These are phyloP conservation scores for Phyllostomus discolor DNA, from an alignment of 2,113 vertebrate genomes.

Conservation along the genomic window DNA sequence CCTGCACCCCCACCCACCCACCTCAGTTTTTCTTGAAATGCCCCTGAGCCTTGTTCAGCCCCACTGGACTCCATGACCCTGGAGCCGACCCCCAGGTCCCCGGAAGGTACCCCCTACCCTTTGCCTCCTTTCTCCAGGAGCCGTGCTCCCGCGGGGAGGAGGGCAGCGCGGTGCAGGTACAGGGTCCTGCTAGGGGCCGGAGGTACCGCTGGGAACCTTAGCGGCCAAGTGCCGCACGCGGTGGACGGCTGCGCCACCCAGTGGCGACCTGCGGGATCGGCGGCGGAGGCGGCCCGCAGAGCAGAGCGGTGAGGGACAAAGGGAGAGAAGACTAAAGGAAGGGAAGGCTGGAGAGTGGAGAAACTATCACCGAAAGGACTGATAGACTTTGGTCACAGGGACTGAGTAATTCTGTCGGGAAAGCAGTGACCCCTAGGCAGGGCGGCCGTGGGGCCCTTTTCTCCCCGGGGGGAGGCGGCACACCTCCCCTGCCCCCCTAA, in stretches of 20 bases:
- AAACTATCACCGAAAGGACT: not conserved
- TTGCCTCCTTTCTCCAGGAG: not conserved
- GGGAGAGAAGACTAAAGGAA: not conserved
- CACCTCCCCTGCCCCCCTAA: accelerated
- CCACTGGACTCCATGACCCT: not conserved
- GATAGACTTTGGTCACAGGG: not conserved
- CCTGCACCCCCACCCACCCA: not conserved
- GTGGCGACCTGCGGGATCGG: not conserved
- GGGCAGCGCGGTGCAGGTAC: not conserved
- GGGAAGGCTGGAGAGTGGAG: not conserved
- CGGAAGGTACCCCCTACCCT: not conserved
- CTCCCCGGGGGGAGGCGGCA: not conserved
- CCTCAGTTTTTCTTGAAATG: not conserved
- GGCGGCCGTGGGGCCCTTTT: not conserved
- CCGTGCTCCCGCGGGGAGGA: accelerated
- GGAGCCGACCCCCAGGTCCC: not conserved
- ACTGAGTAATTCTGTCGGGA: not conserved
- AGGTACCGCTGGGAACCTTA: accelerated
- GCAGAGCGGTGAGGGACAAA: not conserved
- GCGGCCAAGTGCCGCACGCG: accelerated
- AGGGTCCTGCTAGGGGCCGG: not conserved
- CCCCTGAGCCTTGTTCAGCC: not conserved
- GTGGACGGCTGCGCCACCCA: conserved; percentile 44
- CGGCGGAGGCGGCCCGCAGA: not conserved
- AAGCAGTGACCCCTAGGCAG: not conserved